Base-by-base conservation (phyloP, 1,140 invertebrate species). In the Brachionus rubens region DNA sequence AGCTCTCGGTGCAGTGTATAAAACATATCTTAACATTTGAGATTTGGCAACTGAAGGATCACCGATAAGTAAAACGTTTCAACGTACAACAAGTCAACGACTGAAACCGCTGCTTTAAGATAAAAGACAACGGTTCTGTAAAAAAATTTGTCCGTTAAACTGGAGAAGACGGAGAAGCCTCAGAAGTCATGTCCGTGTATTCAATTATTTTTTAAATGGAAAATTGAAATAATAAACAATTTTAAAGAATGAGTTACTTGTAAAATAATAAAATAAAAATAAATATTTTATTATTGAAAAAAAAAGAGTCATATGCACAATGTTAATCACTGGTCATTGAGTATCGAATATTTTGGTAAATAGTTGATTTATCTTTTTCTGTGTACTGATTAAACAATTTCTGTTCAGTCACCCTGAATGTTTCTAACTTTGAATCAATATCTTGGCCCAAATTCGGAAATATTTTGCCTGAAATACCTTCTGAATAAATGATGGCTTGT, bases 1-100 rank as follows among this genome's bases (percentile, higher is more conserved):
- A 26, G 96, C 96, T 75, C 96, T 85, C 0, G 95, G 95, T 0
- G 96, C 96, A 0, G 93, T 96, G 80, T 90, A 88, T 47, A 98
- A 84, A 2, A 99, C 96, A 82, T 98, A 99, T 80, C 86, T 80
- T 3, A 99, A 84, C 78, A 99, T 85, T 83, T 99, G 97, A 0
- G 96, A 99, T 85, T 99, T 99, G 3, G 96, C 96, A 50, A 99
- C 96, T 62, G 94, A 96, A 0, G 97, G 97, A 88, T 99, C 97
- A 50, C 97, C 97, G 81, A 99, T 98, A 0, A 99, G 86, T 16
- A 99, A 86, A 36, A 99, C 87, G 84, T 99, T 99, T 56, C 99
- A 96, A 82, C 91, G 54, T 98, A 91, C 21, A 82, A 80, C 48
- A 88, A 88, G 14, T 91, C 83, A 30, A 91, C 89, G 81, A 98